Conservation (phyloP, 2,113 vertebrate genomes). For the Mirounga angustirostris region DNA sequence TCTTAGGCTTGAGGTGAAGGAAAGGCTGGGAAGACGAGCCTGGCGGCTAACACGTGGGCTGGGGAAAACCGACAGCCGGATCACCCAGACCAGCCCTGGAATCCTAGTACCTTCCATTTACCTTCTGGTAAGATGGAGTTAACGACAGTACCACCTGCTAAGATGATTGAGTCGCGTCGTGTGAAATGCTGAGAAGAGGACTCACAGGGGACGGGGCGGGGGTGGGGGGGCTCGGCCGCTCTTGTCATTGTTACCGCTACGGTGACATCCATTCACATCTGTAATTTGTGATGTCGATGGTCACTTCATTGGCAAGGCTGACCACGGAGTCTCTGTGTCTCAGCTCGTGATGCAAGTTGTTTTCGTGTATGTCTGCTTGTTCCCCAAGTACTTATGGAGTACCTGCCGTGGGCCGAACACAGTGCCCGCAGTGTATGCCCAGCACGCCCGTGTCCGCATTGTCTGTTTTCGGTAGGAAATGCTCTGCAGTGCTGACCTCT, state of each 20-base stretch:
- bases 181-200: neutral
- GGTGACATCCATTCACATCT: neutral
- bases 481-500: neutral
- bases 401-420: neutral
- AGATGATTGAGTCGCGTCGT: neutral
- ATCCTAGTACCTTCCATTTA: neutral
- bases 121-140: too few species aligned
- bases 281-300: neutral
- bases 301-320: neutral
- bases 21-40: neutral
- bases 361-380: neutral
- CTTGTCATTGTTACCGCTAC: accelerated
- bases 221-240: neutral
- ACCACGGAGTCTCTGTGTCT: neutral
- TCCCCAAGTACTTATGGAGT: neutral
- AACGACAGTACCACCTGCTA: accelerated
- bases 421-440: too few species aligned
- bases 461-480: neutral
- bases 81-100: neutral
- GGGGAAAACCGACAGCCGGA: neutral
- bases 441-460: accelerated
- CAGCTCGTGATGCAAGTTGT: neutral
- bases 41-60: neutral
- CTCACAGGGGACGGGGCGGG: too few species aligned
- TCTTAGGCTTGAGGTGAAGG: neutral